Conservation (phyloP, 1,140 invertebrate genomes). For the Holotrichia oblita region DNA sequence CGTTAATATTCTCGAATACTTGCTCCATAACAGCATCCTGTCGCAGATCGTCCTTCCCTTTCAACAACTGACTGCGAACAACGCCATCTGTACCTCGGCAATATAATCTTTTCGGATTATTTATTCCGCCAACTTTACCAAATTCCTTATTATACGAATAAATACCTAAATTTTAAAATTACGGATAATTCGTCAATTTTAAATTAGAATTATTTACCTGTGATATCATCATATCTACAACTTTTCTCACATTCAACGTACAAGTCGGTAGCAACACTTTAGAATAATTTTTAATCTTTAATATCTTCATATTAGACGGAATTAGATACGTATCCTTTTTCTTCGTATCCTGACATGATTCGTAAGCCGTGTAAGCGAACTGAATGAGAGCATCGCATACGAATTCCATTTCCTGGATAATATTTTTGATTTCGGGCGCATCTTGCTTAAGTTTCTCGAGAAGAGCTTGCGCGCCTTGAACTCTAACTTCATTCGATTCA, state of each 20-base stretch:
- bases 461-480: constrained; percentile 55
- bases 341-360: constrained; percentile 40
- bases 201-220: constrained; percentile 60
- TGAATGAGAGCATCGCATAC: constrained; percentile 64
- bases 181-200: not conserved
- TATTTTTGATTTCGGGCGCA: constrained; percentile 44
- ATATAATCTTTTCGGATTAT: constrained; percentile 85
- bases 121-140: constrained; percentile 83
- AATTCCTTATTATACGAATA: constrained; percentile 67
- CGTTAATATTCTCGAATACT: constrained; percentile 85
- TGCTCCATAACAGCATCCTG: constrained; percentile 99
- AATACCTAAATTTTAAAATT: constrained; percentile 62
- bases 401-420: constrained; percentile 57
- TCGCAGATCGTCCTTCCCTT: constrained; percentile 91
- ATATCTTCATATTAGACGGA: constrained; percentile 60
- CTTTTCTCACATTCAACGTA: constrained; percentile 68
- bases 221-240: constrained; percentile 68
- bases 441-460: constrained; percentile 53
- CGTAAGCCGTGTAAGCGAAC: constrained; percentile 65
- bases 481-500: constrained; percentile 55
- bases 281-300: constrained; percentile 62
- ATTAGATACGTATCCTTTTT: constrained; percentile 59
- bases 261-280: constrained; percentile 72
- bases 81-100: constrained; percentile 85
- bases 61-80: constrained; percentile 79